These are phyloP conservation scores for Napeogenes sylphis DNA, from an alignment of 2,888 invertebrate species.

Conservation along the genomic window DNA sequence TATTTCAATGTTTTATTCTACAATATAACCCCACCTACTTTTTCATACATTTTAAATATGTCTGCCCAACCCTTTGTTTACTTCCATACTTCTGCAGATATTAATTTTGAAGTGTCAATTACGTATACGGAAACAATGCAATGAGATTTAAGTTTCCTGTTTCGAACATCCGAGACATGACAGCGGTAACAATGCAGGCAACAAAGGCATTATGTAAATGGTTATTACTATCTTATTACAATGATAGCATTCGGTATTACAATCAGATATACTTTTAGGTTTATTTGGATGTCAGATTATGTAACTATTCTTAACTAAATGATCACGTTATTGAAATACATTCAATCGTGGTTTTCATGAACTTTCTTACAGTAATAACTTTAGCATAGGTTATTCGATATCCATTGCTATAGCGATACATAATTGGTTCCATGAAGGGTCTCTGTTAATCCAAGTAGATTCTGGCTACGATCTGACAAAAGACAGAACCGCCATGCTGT, in stretches of 20 bases:
- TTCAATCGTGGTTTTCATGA: neutral
- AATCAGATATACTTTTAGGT: too few species aligned
- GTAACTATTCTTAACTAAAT: too few species aligned
- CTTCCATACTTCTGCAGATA: constrained; percentile 28
- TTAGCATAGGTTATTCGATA: neutral
- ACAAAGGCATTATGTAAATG: constrained; percentile 8
- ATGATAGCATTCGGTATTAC: too few species aligned
- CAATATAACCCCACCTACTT: neutral
- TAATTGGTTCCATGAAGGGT: constrained; percentile 36
- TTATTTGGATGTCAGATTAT: too few species aligned
- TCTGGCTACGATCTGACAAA: constrained; percentile 59
- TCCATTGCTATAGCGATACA: constrained; percentile 31
- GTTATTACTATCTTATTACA: constrained; percentile 8
- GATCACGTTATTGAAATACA: neutral
- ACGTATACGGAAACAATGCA: constrained; percentile 32
- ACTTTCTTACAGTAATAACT: neutral
- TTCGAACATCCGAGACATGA: constrained; percentile 18
- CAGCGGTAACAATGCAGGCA: constrained; percentile 12
- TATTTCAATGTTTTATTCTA: constrained; percentile 1
- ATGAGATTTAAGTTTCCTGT: constrained; percentile 24
- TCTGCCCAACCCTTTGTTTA: constrained; percentile 24
- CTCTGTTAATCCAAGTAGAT: constrained; percentile 56
- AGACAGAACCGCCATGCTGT: constrained; percentile 40
- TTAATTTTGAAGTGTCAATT: constrained; percentile 29
- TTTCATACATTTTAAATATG: constrained; percentile 17